These are phyloP conservation scores for Drosophila kikkawai DNA, from an alignment of 1,140 invertebrate species.

Conservation along the genomic window DNA sequence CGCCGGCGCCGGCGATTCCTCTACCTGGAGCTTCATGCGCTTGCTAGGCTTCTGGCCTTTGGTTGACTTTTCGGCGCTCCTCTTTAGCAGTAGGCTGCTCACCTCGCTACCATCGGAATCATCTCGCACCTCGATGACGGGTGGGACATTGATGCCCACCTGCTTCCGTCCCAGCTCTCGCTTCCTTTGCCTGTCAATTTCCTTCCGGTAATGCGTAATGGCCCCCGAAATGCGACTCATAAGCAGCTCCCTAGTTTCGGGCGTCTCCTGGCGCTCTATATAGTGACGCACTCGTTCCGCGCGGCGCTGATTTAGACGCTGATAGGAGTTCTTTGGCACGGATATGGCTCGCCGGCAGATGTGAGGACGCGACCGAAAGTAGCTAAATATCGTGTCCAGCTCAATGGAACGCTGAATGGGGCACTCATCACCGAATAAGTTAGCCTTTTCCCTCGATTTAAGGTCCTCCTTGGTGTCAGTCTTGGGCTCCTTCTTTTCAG, in stretches of 20 bases:
- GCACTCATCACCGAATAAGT: not conserved
- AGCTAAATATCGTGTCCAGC: slow-evolving; percentile 48
- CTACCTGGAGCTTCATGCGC: slow-evolving; percentile 22
- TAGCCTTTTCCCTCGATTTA: not conserved
- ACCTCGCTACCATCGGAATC: slow-evolving; percentile 57
- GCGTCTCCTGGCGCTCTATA: slow-evolving; percentile 26
- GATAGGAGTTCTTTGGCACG: slow-evolving; percentile 63
- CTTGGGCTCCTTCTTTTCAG: not conserved
- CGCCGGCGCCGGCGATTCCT: not conserved
- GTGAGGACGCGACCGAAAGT: slow-evolving; percentile 36
- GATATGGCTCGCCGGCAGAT: slow-evolving; percentile 59
- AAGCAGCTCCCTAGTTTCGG: slow-evolving; percentile 31
- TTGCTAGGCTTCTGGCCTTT: slow-evolving; percentile 6
- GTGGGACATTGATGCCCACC: not conserved
- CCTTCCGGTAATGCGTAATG: slow-evolving; percentile 55
- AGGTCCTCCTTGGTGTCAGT: slow-evolving; percentile 1
- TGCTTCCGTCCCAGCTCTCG: slow-evolving; percentile 8
- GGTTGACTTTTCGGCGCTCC: not conserved
- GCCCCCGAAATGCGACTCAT: slow-evolving; percentile 36
- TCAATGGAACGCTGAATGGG: slow-evolving; percentile 37
- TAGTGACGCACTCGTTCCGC: slow-evolving; percentile 1
- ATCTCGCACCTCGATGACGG: slow-evolving; percentile 53
- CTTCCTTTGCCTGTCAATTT: slow-evolving; percentile 57
- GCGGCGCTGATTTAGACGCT: slow-evolving; percentile 56
- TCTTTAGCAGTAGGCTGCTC: not conserved